Percentiles rank a stretch among this genome's conserved stretches.
phyloP scores from a whole-genome alignment of 2,888 invertebrate genomes.

The Diaphora mendica region DNA sequence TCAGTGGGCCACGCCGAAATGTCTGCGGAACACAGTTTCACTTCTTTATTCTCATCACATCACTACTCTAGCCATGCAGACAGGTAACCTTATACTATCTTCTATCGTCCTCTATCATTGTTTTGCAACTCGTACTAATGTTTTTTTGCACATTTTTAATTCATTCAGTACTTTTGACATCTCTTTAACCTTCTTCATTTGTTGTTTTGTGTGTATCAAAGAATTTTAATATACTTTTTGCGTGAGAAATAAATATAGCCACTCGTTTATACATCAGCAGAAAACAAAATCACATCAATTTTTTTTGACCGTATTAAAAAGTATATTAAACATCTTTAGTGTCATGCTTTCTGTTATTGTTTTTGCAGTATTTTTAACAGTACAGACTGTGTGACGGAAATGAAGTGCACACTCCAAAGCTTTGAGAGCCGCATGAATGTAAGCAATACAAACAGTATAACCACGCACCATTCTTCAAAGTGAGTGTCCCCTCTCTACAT shows the following conservation, averaged over 20 bases:
- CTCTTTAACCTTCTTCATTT: conserved; percentile 36
- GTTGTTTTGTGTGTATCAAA: conserved; percentile 35
- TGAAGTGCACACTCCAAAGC: conserved; percentile 80
- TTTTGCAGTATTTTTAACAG: conserved; percentile 86
- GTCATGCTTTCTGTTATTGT: conserved; percentile 79
- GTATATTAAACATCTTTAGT: conserved; percentile 52
- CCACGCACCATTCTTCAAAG: conserved; percentile 79
- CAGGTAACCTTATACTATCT: conserved; percentile 64
- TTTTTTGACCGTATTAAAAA: conserved; percentile 13
- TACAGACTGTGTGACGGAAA: conserved; percentile 83
- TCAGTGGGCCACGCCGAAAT: conserved; percentile 83
- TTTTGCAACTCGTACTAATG: conserved; percentile 26
- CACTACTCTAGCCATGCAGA: conserved; percentile 82
- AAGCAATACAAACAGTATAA: conserved; percentile 80
- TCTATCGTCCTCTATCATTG: conserved; percentile 39
- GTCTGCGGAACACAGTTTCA: conserved; percentile 80
- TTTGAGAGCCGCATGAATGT: conserved; percentile 84
- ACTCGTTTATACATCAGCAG: neutral
- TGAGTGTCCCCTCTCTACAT: conserved; percentile 65
- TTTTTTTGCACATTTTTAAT: conserved; percentile 44
- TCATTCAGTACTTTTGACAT: conserved; percentile 29
- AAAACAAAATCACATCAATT: neutral
- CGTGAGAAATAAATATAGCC: neutral
- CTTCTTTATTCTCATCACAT: conserved; percentile 78
- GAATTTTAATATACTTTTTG: conserved; percentile 45